phyloP scores from a whole-genome alignment of 2,113 vertebrate species.

The Pseudonaja textilis region DNA sequence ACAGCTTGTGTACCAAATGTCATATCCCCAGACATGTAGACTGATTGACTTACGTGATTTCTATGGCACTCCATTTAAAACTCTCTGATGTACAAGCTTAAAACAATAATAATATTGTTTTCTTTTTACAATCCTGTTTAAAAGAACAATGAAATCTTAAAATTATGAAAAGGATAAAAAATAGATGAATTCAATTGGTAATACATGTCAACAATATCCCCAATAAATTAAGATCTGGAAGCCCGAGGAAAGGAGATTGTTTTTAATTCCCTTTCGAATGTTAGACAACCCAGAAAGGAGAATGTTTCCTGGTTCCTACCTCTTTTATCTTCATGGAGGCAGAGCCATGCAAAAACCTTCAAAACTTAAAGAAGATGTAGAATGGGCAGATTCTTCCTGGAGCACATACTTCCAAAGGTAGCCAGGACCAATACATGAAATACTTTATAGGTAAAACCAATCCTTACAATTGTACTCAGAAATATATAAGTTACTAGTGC shows the following conservation, averaged over 20 bases:
- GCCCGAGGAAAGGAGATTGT: not conserved
- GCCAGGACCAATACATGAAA: not conserved
- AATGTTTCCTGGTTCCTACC: not conserved
- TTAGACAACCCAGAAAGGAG: not conserved
- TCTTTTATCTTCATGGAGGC: not conserved
- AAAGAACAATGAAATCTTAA: not conserved
- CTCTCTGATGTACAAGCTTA: not conserved
- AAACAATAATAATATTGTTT: not conserved
- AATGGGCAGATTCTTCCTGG: not conserved
- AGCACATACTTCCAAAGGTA: not conserved
- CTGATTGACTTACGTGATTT: not conserved
- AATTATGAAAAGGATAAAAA: not conserved
- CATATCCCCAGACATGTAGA: not conserved
- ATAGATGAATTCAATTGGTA: not conserved
- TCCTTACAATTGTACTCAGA: not conserved
- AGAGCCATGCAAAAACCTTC: not conserved
- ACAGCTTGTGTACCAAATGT: not conserved
- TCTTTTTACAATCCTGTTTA: not conserved
- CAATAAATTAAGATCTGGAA: not conserved
- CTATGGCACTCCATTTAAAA: not conserved
- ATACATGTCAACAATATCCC: not conserved
- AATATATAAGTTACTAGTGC: not conserved
- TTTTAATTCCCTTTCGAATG: not conserved
- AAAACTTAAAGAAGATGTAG: not conserved
- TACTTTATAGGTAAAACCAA: not conserved